Evolutionary conservation across 2,888 invertebrate genomes (phyloP), one percentile per base, ranked within the genome.

Genomic region (Matsumyia berberina): DNA sequence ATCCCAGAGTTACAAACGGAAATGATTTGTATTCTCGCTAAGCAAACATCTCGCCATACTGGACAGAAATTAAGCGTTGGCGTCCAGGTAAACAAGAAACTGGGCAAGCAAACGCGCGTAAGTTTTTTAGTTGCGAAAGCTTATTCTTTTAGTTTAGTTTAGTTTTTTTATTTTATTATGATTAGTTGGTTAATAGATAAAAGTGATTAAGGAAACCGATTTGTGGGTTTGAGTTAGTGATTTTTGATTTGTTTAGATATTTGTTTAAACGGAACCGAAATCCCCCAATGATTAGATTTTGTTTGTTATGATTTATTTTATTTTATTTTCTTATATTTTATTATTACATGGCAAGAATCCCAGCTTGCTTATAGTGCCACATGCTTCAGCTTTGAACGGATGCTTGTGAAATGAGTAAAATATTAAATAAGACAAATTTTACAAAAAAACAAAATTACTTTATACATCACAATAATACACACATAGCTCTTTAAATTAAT

Each of bases 1-100:
- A 95, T 96, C 91, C 94, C 95, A 51, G 97, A 98, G 92, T 94
- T 99, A 87, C 98, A 97, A 91, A 96, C 97, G 90, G 99, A 99
- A 93, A 94, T 99, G 90, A 96, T 96, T 89, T 96, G 97, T 89
- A 96, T 96, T 87, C 93, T 99, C 88, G 96, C 97, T 87, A 96
- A 97, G 90, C 98, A 99, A 93, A 98, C 98, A 66, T 96, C 97
- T 89, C 95, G 97, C 91, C 97, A 96, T 93, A 94, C 95, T 88
- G 96, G 95, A 90, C 93, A 94, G 89, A 95, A 95, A 92, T 95
- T 95, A 91, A 96, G 95, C 93, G 96, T 95, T 92, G 96, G 95
- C 93, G 96, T 97, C 93, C 97, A 97, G 96, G 97, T 95, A 94
- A 93, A 93, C 93, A 93, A 93, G 93, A 94, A 94, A 92, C 93